These are phyloP conservation scores for Heliothis peltigera DNA, from an alignment of 2,888 invertebrate genomes.

Conservation along the genomic window DNA sequence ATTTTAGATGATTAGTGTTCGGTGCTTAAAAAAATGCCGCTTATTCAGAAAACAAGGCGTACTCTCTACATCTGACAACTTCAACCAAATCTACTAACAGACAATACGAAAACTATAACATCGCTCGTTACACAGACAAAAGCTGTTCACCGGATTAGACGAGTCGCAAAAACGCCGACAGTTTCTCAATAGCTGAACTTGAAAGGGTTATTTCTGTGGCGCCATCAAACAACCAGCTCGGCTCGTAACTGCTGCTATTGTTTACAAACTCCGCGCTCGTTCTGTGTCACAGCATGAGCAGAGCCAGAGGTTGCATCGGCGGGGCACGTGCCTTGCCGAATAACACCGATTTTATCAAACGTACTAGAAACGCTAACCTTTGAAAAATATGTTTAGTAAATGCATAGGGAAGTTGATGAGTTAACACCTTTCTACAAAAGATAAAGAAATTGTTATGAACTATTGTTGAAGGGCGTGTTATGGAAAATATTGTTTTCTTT, in stretches of 20 bases:
- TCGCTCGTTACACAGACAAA: not conserved
- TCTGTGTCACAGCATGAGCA: slow-evolving; percentile 8
- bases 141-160: not conserved
- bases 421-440: too few relatives aligned
- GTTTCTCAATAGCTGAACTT: not conserved
- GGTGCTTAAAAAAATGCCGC: too few relatives aligned
- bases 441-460: not conserved
- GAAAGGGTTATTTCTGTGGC: not conserved
- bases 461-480: not conserved
- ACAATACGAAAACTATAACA: too few relatives aligned
- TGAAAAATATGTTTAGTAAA: not conserved
- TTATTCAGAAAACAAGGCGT: too few relatives aligned
- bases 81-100: too few relatives aligned
- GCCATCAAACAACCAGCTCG: not conserved
- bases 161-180: not conserved
- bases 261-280: slow-evolving; percentile 13
- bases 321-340: not conserved
- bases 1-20: too few relatives aligned
- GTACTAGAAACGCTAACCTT: not conserved
- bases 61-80: too few relatives aligned
- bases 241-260: slow-evolving; percentile 2
- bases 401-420: too few relatives aligned
- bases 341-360: too few relatives aligned
- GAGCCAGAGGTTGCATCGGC: not conserved
- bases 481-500: not conserved